Percentiles rank a stretch among this genome's conserved stretches.
These are phyloP conservation scores for Dolichoris vasculosae DNA, from an alignment of 1,140 invertebrate genomes.

Conservation along the genomic window DNA sequence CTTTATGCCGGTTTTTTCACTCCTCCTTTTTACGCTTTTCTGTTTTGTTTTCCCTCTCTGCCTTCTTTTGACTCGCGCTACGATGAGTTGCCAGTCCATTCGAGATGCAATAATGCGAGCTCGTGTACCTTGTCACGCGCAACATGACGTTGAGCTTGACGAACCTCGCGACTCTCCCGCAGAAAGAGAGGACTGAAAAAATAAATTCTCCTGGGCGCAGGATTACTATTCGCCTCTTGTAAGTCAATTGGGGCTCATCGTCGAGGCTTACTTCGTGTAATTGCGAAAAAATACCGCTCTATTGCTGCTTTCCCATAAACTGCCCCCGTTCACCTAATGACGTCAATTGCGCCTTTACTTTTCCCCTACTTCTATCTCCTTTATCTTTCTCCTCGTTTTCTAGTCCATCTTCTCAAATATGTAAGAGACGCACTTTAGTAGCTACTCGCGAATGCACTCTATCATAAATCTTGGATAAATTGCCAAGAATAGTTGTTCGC, in stretches of 20 bases:
- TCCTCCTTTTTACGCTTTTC: background rate
- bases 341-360: slow-evolving; percentile 24
- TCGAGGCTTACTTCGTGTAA: slow-evolving; percentile 6
- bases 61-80: background rate
- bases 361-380: slow-evolving; percentile 9
- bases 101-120: slow-evolving; percentile 26
- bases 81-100: slow-evolving; percentile 26
- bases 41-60: background rate
- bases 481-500: slow-evolving; percentile 15
- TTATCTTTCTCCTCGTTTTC: slow-evolving; percentile 35
- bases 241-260: slow-evolving; percentile 42
- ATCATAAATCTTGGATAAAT: slow-evolving; percentile 48
- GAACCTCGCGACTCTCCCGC: background rate
- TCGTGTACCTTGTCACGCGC: slow-evolving; percentile 24
- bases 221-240: slow-evolving; percentile 19
- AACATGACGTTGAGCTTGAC: slow-evolving; percentile 21
- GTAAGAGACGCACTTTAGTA: slow-evolving; percentile 19
- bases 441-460: background rate
- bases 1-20: slow-evolving; percentile 7
- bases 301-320: slow-evolving; percentile 9
- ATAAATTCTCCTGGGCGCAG: background rate
- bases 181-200: background rate
- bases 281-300: slow-evolving; percentile 39
- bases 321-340: slow-evolving; percentile 50
- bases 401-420: slow-evolving; percentile 2